Evolutionary conservation across 2,888 invertebrate species (phyloP).

Genomic region (Dolomedes plantarius): DNA sequence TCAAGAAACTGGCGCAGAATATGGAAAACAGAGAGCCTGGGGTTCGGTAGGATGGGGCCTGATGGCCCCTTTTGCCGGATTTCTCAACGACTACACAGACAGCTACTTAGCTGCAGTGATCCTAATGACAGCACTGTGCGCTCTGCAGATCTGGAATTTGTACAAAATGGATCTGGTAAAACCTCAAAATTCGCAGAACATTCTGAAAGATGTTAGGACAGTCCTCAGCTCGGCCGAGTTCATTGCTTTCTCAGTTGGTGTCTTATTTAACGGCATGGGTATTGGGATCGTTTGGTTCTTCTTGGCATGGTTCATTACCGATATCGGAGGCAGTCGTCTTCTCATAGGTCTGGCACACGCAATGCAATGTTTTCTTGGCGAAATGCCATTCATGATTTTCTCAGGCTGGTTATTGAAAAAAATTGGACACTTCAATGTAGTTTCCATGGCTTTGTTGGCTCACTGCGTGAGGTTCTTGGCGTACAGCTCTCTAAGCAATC

Average conservation of each 20-base stretch:
- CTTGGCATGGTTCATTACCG: slow-evolving; percentile 44
- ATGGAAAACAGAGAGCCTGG: slow-evolving; percentile 70
- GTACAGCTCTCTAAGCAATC: slow-evolving; percentile 75
- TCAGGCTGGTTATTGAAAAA: slow-evolving; percentile 78
- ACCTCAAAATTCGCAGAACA: slow-evolving; percentile 25
- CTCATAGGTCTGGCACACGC: slow-evolving; percentile 48
- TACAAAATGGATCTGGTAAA: slow-evolving; percentile 25
- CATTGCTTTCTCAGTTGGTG: slow-evolving; percentile 25
- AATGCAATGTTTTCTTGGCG: slow-evolving; percentile 89
- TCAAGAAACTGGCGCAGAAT: slow-evolving; percentile 35
- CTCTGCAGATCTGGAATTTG: slow-evolving; percentile 31
- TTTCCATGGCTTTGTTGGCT: slow-evolving; percentile 75
- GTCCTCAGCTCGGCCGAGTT: slow-evolving; percentile 30
- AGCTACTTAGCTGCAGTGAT: slow-evolving; percentile 25
- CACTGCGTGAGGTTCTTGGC: slow-evolving; percentile 75
- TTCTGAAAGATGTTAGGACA: slow-evolving; percentile 25
- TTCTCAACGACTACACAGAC: slow-evolving; percentile 27
- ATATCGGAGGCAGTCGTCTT: slow-evolving; percentile 40
- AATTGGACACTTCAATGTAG: slow-evolving; percentile 74
- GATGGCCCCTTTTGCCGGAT: slow-evolving; percentile 36
- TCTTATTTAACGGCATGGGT: slow-evolving; percentile 47
- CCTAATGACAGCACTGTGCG: not conserved
- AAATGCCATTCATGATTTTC: slow-evolving; percentile 90
- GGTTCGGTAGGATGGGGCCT: slow-evolving; percentile 72
- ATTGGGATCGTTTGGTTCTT: slow-evolving; percentile 55